phyloP scores from a whole-genome alignment of 1,140 invertebrate species.

The Sycophaga agraensis region DNA sequence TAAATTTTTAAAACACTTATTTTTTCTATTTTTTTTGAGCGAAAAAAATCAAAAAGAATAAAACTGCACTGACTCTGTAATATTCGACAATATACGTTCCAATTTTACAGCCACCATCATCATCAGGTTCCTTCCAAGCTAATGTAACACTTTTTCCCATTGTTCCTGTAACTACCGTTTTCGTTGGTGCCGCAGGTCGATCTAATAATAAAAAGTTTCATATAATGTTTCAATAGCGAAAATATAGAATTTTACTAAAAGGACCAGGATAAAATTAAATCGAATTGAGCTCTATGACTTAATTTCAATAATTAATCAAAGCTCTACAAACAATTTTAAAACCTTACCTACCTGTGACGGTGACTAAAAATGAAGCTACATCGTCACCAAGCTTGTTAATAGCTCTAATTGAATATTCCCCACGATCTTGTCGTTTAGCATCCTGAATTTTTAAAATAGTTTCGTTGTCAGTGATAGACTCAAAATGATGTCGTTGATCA shows the following conservation, averaged over 20 bases:
- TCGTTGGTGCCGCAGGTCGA: constrained; percentile 81
- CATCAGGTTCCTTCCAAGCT: constrained; percentile 85
- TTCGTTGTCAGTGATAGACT: constrained; percentile 66
- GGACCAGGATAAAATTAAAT: no score
- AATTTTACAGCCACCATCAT: constrained; percentile 91
- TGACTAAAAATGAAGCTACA: constrained; percentile 76
- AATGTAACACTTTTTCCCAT: constrained; percentile 80
- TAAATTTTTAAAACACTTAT: no score
- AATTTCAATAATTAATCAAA: neutral
- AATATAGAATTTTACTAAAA: no score
- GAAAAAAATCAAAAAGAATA: neutral
- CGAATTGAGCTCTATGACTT: no score
- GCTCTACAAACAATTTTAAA: neutral
- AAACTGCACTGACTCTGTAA: constrained; percentile 65
- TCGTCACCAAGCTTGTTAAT: constrained; percentile 83
- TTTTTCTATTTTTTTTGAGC: no score
- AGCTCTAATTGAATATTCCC: constrained; percentile 82
- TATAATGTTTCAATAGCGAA: no score
- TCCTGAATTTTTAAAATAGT: constrained; percentile 73
- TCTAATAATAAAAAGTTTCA: constrained; percentile 60
- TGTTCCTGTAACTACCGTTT: constrained; percentile 73
- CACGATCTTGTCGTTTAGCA: constrained; percentile 74
- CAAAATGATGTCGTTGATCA: constrained; percentile 68
- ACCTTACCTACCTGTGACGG: constrained; percentile 70
- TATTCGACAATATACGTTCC: constrained; percentile 93